phyloP scores from a whole-genome alignment of 1,140 invertebrate genomes.

The Amyelois transitella region DNA sequence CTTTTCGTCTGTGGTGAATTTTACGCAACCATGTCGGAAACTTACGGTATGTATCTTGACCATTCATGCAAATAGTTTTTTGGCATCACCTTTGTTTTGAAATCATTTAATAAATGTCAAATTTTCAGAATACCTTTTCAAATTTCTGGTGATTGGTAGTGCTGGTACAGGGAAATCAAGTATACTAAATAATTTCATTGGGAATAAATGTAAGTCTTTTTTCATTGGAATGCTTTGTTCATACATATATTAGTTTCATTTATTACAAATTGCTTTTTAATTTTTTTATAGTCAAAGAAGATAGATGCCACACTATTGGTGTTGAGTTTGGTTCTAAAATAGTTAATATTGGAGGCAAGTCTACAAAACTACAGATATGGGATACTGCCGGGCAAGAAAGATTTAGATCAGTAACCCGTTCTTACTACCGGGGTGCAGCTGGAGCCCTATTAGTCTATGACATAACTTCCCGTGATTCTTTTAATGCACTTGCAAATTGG shows the following conservation, averaged over 20 bases:
- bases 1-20: neutral
- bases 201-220: conserved; percentile 89
- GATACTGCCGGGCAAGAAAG: conserved; percentile 78
- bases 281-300: conserved; percentile 80
- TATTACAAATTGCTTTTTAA: no score
- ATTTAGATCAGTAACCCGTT: conserved; percentile 84
- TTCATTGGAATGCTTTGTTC: no score
- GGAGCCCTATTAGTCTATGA: conserved; percentile 88
- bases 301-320: conserved; percentile 88
- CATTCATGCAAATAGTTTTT: conserved; percentile 1
- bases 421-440: conserved; percentile 88
- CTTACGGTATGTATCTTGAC: conserved; percentile 12
- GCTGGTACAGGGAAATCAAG: conserved; percentile 92
- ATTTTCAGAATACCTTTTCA: conserved; percentile 86
- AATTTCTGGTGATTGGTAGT: conserved; percentile 90
- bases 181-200: conserved; percentile 91
- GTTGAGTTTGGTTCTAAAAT: conserved; percentile 92
- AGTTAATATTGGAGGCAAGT: conserved; percentile 88
- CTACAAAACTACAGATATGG: conserved; percentile 91
- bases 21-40: conserved; percentile 15
- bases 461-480: conserved; percentile 86
- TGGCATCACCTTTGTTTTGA: neutral
- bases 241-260: no score
- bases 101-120: conserved; percentile 12
- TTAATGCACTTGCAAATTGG: conserved; percentile 88